Evolutionary conservation across 2,797 vertebrate genomes (phyloP).

Genomic region (Poeciliopsis paucimaculata): DNA sequence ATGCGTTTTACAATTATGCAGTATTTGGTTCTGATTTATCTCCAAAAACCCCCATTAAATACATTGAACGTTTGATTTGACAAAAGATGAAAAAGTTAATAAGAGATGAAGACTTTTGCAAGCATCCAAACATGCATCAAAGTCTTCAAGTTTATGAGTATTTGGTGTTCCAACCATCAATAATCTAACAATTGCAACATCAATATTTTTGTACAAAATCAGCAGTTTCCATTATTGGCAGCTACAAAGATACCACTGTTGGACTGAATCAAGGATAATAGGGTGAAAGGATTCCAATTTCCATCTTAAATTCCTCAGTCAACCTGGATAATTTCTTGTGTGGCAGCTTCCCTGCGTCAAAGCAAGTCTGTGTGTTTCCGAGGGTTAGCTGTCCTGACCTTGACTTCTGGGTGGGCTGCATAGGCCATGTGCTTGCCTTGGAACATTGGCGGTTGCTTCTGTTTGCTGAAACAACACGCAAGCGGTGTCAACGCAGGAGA

Average conservation of each 20-base stretch:
- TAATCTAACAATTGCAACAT: not conserved
- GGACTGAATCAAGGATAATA: conserved; percentile 5
- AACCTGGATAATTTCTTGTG: conserved; percentile 33
- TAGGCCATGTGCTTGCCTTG: conserved; percentile 70
- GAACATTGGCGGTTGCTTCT: conserved; percentile 65
- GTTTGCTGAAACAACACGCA: conserved; percentile 75
- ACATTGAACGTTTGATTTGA: not conserved
- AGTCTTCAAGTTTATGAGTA: not conserved
- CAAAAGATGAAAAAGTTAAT: not conserved
- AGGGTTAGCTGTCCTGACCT: conserved; percentile 63
- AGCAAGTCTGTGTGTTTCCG: conserved; percentile 31
- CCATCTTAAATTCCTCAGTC: conserved; percentile 14
- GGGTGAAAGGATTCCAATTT: conserved; percentile 32
- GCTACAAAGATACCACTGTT: conserved; percentile 7
- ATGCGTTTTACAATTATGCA: not conserved
- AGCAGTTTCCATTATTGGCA: not conserved
- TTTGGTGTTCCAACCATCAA: not conserved
- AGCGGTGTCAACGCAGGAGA: conserved; percentile 57
- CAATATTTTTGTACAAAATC: not conserved
- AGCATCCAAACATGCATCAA: not conserved
- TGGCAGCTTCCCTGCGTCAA: conserved; percentile 13
- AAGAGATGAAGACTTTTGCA: not conserved
- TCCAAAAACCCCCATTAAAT: not conserved
- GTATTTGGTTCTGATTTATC: not conserved
- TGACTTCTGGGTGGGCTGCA: conserved; percentile 73